Base-by-base conservation (phyloP, 2,113 vertebrate species). In the Bombycilla garrulus region DNA sequence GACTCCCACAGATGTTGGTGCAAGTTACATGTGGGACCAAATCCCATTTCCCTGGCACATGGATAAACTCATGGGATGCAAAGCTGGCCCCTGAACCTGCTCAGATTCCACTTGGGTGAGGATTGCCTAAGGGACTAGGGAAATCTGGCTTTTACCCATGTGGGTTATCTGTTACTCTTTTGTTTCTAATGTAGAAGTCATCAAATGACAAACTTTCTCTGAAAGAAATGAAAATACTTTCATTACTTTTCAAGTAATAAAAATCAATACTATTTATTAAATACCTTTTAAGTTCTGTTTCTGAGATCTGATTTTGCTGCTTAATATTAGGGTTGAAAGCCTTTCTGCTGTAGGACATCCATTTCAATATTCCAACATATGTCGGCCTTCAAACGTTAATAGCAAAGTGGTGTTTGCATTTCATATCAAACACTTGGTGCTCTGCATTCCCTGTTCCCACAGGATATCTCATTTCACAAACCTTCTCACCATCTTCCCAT, bases 161-260 rank as follows among this genome's bases (percentile, higher is more conserved):
- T 44, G 64, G 72, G 44, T 70, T 70, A 62, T 60, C 83, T 89
- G 86, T 92, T 95, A 94, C 95, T 88, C 47, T 81, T 45, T 35
- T 47, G 22, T 61, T 90, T 91, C 81, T 74, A 40, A 56, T 0
- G 1, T 36, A 86, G 57, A 71, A 92, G 24, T 70, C 25, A 93
- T 42, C 25, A 76, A 85, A 80, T 74, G 23, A 64, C 21, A 64
- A 80, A 81, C 15, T 28, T 86, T 70, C 38, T 86, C 86, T 74
- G 57, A 81, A 71, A 91, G 10, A 62, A 82, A 81, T 65, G 1
- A 64, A 65, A 84, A 19, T 58, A n/a, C 35, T 83, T 86, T 48
- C 58, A 84, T 76, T 92, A 77, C 26, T 79, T 73, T 81, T 61
- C 26, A 90, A 91, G 36, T 77, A 86, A 65, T 60, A 65, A 80